A percentile compares a stretch with the other conserved stretches of the same genome.
phyloP scores from a whole-genome alignment of 1,140 invertebrate genomes.

The Drosophila tristis region DNA sequence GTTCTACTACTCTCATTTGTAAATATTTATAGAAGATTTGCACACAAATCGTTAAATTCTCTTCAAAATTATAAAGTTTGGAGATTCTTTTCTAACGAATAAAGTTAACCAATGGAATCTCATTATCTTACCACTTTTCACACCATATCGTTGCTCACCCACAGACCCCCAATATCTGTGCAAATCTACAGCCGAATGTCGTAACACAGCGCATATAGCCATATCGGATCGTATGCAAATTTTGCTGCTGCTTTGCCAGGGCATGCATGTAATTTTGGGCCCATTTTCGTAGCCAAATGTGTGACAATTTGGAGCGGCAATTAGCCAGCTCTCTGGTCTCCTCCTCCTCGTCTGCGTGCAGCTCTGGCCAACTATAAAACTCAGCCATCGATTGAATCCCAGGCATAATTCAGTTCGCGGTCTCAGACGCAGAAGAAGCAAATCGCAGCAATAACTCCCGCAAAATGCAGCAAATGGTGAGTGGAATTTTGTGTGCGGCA shows the following conservation, averaged over 20 bases:
- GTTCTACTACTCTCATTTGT: no score
- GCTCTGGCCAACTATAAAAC: conserved; percentile 49
- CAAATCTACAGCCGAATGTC: conserved; percentile 5
- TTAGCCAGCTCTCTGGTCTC: conserved; percentile 21
- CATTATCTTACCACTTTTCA: no score
- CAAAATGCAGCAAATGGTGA: conserved; percentile 53
- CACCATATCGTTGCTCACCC: no score
- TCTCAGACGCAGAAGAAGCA: background rate
- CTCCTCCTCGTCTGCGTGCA: background rate
- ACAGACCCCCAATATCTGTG: no score
- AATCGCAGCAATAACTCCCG: background rate
- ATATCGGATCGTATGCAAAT: conserved; percentile 29
- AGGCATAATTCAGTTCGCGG: conserved; percentile 33
- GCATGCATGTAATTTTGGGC: conserved; percentile 34
- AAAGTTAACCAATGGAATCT: no score
- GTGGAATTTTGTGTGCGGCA: background rate
- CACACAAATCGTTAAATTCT: no score
- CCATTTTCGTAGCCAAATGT: conserved; percentile 50
- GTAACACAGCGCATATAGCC: conserved; percentile 21
- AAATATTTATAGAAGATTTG: no score
- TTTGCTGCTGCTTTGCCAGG: conserved; percentile 15
- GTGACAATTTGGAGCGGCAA: conserved; percentile 43
- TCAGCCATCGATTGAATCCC: background rate
- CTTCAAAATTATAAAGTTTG: no score
- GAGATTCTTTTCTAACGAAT: no score